Evolutionary conservation across 1,140 invertebrate species (phyloP), one percentile per base, ranked within the genome.

Genomic region (Drosophila ananassae): DNA sequence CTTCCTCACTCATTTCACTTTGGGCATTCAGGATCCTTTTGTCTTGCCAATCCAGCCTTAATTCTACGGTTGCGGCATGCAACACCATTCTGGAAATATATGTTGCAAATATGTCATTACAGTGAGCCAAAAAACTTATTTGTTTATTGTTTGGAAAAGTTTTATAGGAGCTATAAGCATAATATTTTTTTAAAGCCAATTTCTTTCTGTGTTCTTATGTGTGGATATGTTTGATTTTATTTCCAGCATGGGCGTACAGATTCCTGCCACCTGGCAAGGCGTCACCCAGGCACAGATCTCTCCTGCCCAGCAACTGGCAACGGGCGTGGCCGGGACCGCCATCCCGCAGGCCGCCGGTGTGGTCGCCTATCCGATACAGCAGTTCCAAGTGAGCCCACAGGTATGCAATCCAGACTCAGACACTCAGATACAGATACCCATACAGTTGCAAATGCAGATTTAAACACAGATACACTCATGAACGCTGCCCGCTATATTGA

Each of bases 311-410:
- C 92, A 93, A 72, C 89, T 93, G 79, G 93, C 93, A 62, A 93
- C 93, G 73, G 93, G 93, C 47, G 93, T 93, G 44, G 91, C 92
- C 34, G 93, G 94, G 52, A 83, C 90, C 21, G 92, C 93, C 32
- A 90, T 94, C 44, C 94, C 94, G 72, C 95, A 95, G 83, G 91
- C 94, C 34, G 93, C 94, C 59, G 95, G 95, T 80, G 95, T 95
- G 92, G 95, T 95, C 91, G 95, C 96, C 92, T 96, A 96, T 92
- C 96, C 96, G 32, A 96, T 97, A 93, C 96, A 96, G 92, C 96
- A 97, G 92, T 97, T 96, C 93, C 96, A 97, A 94, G 96, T 96
- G 92, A 93, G 92, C 89, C 90, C 91, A 84, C 89, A 90, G 84
- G 91, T 92, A 91, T 66, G 89, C 44, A 47, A 10, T 89, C 39